Base-by-base conservation (phyloP, 92 coral and sea anemone species). In the Zoanthus gigantus region DNA sequence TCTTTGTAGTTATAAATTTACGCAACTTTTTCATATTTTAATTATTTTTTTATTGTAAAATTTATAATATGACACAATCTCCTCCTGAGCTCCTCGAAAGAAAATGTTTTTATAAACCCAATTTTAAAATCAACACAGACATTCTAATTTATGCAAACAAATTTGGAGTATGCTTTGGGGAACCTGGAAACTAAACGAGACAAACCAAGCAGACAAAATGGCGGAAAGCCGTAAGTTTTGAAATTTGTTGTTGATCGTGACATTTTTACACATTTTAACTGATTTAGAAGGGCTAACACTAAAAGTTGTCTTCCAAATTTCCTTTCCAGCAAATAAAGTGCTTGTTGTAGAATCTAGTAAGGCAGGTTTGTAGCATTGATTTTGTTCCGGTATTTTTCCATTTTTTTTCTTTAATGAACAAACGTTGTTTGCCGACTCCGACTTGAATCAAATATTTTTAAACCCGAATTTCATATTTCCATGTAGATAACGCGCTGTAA, bases 151-250 rank as follows among this genome's bases (percentile, higher is more conserved):
- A 23, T 44, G 73, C 37, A 47, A 73, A 6, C 13, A 15, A 13
- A 8, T 56, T 69, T 46, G n/a, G 69, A 63, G 28, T 81, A 63
- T 52, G 74, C 66, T 34, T 37, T 37, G 9, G 75, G 85, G 66
- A 57, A 67, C 61, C 85, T 81, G 73, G 85, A n/a, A 29, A 54
- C 85, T 14, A 81, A 42, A 29, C 17, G 11, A 12, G 58, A 47
- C 76, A 37, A 73, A n/a, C 47, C 63, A 52, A 67, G 45, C 90
- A 88, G 50, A 34, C 88, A 95, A 95, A 95, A 95, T 95, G 98
- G 98, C 98, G 94, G 98, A 95, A 84, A 91, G 87, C 86, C 82
- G 92, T 94, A 84, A 78, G 94, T 79, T 77, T 79, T 87, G 65
- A 79, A 88, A 80, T 75, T 84, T 78, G 32, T 77, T 48, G 42